Base-by-base conservation (phyloP, 2,113 vertebrate species). In the Cygnus atratus region DNA sequence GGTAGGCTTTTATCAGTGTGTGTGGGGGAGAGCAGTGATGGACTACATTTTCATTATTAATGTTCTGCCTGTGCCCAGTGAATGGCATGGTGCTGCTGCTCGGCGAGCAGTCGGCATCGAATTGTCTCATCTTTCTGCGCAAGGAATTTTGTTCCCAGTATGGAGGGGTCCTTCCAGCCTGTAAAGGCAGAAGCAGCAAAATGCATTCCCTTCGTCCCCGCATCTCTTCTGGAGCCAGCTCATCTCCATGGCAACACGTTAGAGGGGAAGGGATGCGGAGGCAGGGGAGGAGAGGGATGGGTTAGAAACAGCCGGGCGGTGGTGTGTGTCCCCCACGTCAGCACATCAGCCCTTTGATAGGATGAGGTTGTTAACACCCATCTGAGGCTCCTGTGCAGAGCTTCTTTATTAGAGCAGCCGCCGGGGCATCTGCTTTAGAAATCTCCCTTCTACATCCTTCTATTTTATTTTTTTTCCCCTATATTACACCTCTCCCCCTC, bases 241-340 rank as follows among this genome's bases (percentile, higher is more conserved):
- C 3, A 96, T 99, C 98, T 95, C 99, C 97, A 99, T 99, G 97
- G 98, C 97, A 99, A 99, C 99, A 80, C 13, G 92, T 91, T 96
- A 97, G 98, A 91, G 97, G 97, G 98, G 98, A 97, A 98, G 97
- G 96, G 97, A 97, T 98, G 96, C 82, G 55, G 94, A 37, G 84
- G 95, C 82, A 46, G 4, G 96, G 89, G 97, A 96, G 93, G 97
- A 83, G 50, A 92, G 96, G 96, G 95, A 75, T 6, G 94, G 92
- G 95, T 94, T 98, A 95, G 97, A 95, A 94, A 52, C 91, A 81
- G 79, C 97, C n/a, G n/a, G 94, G 91, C 59, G 94, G 97, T 98
- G 98, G 98, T 91, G 97, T 97, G 97, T 98, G 97, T 95, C 97
- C 93, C 89, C 96, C 97, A 97, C 95, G 97, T 97, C 98, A 94